Conservation (phyloP, 2,888 invertebrate species). For the Neocrepidodera transversa region DNA sequence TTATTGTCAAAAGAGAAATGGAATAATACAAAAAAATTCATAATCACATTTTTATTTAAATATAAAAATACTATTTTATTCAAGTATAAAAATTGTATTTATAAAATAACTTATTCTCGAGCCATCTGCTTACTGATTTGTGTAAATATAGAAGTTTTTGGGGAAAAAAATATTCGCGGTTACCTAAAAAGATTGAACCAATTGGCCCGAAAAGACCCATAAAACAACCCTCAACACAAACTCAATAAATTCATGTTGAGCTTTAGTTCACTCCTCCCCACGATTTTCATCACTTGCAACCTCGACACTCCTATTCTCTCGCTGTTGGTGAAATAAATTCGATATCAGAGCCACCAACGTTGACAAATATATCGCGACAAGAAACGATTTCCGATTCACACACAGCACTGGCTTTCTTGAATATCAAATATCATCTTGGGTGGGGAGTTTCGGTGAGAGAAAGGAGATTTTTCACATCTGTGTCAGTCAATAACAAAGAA, state of each 20-base stretch:
- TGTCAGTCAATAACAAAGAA: constrained; percentile 5
- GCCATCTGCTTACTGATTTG: too few species aligned
- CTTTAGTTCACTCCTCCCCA: constrained; percentile 16
- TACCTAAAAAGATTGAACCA: constrained; percentile 16
- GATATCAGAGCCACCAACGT: constrained; percentile 30
- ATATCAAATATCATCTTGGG: constrained; percentile 27
- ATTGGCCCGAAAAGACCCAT: constrained; percentile 16
- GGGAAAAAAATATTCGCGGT: too few species aligned
- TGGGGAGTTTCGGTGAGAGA: neutral
- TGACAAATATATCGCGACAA: constrained; percentile 37
- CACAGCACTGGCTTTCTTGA: constrained; percentile 22
- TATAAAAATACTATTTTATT: too few species aligned
- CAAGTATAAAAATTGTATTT: too few species aligned
- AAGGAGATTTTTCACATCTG: neutral
- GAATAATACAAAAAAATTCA: too few species aligned
- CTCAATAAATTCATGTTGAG: constrained; percentile 26
- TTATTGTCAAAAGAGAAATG: too few species aligned
- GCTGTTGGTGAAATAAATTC: constrained; percentile 31
- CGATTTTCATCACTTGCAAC: constrained; percentile 22
- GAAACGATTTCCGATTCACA: constrained; percentile 24
- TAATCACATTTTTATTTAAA: too few species aligned
- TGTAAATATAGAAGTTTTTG: too few species aligned
- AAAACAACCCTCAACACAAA: constrained; percentile 21
- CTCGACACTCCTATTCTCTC: constrained; percentile 27
- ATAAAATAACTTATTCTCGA: too few species aligned